A percentile compares a stretch with the other conserved stretches of the same genome.
Evolutionary conservation across 2,113 vertebrate genomes (phyloP).

Genomic region (Rhynchopsitta pachyrhyncha): DNA sequence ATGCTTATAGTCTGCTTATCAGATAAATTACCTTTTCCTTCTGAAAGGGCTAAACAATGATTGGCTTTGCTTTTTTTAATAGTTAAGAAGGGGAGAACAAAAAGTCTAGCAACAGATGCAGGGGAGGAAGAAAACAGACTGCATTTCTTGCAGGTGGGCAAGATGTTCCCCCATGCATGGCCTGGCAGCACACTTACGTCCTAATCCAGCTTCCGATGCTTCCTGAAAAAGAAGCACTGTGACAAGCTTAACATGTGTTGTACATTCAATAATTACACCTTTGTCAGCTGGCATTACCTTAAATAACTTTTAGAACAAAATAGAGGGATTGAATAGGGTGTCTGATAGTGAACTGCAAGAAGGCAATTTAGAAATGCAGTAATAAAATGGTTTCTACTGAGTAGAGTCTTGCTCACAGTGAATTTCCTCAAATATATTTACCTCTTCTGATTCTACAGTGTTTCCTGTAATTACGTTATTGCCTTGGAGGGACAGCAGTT

Average conservation of each 20-base stretch:
- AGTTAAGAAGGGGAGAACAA: neutral
- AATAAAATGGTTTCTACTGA: constrained; percentile 35
- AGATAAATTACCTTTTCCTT: neutral
- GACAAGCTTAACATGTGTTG: neutral
- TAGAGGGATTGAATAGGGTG: neutral
- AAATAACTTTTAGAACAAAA: constrained; percentile 41
- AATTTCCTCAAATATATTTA: constrained; percentile 73
- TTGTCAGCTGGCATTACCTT: constrained; percentile 40
- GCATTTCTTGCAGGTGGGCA: constrained; percentile 13
- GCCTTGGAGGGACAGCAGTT: constrained; percentile 63
- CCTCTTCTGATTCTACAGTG: constrained; percentile 52
- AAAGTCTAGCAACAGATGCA: neutral
- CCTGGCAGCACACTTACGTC: constrained; percentile 15
- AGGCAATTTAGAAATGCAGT: constrained; percentile 65
- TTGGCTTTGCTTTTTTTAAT: neutral
- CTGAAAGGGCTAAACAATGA: neutral
- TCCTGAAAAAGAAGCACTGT: constrained; percentile 29
- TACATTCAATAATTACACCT: constrained; percentile 1
- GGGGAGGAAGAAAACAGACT: neutral
- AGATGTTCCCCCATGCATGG: neutral
- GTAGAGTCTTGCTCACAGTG: constrained; percentile 42
- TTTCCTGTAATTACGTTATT: constrained; percentile 72
- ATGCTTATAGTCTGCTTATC: neutral
- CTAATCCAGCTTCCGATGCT: constrained; percentile 41
- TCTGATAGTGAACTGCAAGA: constrained; percentile 25